Conservation (phyloP, 1,140 invertebrate species). For the Apocrypta bakeri region DNA sequence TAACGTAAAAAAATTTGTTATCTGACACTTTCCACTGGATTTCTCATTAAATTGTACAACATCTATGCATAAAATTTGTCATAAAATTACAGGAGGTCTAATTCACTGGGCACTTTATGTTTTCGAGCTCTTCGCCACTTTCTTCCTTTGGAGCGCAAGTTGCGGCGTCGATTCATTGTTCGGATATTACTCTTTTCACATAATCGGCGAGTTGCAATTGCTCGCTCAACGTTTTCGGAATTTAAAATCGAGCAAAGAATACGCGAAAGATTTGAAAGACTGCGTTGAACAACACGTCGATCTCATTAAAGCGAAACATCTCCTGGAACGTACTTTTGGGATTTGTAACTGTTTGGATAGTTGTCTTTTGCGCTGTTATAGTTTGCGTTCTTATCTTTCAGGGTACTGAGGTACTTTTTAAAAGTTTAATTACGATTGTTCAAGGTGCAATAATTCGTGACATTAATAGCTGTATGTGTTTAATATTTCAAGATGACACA, state of each 20-base stretch:
- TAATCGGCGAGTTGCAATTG: slow-evolving; percentile 51
- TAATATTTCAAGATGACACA: neutral
- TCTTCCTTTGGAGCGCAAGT: slow-evolving; percentile 49
- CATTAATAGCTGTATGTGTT: neutral
- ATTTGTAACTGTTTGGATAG: slow-evolving; percentile 54
- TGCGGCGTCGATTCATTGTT: slow-evolving; percentile 58
- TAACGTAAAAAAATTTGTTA: neutral
- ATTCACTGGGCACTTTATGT: slow-evolving; percentile 53
- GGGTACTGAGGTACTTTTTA: slow-evolving; percentile 55
- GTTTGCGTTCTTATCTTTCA: slow-evolving; percentile 61
- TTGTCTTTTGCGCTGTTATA: slow-evolving; percentile 55
- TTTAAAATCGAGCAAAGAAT: slow-evolving; percentile 32
- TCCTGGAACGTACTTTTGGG: slow-evolving; percentile 56
- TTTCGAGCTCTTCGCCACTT: slow-evolving; percentile 44
- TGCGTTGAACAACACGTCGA: slow-evolving; percentile 46
- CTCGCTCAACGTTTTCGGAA: slow-evolving; percentile 49
- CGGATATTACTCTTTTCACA: slow-evolving; percentile 57
- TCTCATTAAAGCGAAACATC: slow-evolving; percentile 46
- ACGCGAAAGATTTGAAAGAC: slow-evolving; percentile 41
- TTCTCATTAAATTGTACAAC: neutral
- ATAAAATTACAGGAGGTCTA: slow-evolving; percentile 26
- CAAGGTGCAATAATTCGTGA: neutral
- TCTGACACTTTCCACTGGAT: neutral
- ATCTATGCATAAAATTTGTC: no score
- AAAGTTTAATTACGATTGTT: neutral